phyloP scores from a whole-genome alignment of 2,888 invertebrate species.

The Coleophora flavipennella region DNA sequence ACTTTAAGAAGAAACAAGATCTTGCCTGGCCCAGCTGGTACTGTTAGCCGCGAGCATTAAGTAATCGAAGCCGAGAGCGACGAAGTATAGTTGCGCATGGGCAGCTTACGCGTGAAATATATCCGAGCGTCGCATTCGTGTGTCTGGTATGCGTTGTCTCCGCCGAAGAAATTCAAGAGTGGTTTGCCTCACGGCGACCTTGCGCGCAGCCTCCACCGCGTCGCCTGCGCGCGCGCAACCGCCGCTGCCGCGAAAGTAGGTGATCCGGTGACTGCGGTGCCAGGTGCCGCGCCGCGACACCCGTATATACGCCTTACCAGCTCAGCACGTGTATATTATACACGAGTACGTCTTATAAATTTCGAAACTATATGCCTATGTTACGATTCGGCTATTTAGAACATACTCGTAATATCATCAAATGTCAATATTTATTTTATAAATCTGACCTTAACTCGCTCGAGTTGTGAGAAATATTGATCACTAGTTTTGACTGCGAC shows the following conservation, averaged over 20 bases:
- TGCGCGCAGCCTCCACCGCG: slow-evolving; percentile 39
- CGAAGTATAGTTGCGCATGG: slow-evolving; percentile 67
- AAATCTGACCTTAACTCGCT: too few species aligned
- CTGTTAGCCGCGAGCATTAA: slow-evolving; percentile 67
- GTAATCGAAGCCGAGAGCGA: slow-evolving; percentile 66
- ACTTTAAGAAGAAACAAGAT: slow-evolving; percentile 55
- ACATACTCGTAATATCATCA: too few species aligned
- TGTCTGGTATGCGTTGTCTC: slow-evolving; percentile 58
- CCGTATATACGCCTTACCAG: slow-evolving; percentile 30
- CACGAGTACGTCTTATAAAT: too few species aligned
- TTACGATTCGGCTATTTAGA: too few species aligned
- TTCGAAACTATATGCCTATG: too few species aligned
- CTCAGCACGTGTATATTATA: too few species aligned
- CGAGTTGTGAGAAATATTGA: too few species aligned
- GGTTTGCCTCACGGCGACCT: slow-evolving; percentile 71
- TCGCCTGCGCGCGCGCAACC: slow-evolving; percentile 16
- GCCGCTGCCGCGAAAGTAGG: slow-evolving; percentile 55
- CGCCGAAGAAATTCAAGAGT: slow-evolving; percentile 64
- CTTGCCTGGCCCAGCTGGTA: slow-evolving; percentile 60
- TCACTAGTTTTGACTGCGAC: too few species aligned
- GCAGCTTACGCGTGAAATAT: slow-evolving; percentile 56
- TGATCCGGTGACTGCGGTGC: slow-evolving; percentile 34
- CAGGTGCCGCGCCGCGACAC: slow-evolving; percentile 24
- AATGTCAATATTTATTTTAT: too few species aligned
- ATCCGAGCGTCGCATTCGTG: slow-evolving; percentile 66